Evolutionary conservation across 2,797 vertebrate species (phyloP), one percentile per base, ranked within the genome.

Genomic region (Ctenochaetus hawaiiensis): DNA sequence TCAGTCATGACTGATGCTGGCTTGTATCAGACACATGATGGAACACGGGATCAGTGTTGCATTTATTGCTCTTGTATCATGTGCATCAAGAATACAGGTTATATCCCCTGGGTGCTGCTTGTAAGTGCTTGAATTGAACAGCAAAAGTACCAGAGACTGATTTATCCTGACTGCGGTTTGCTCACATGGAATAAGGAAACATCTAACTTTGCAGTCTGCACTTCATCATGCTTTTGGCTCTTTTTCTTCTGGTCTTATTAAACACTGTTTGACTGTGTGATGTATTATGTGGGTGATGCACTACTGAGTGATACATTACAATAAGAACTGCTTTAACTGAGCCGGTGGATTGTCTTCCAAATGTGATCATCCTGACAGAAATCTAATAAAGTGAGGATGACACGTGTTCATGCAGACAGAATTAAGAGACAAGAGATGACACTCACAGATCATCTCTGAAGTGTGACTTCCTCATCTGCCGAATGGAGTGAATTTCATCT

Each of bases 1-100:
- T 75, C 57, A 30, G 17, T 73, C 80, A 79, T 72, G 80, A 81
- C 74, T 77, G 71, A 81, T 83, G 79, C 75, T 51, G 81, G 52
- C 64, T 67, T 44, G 58, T 84, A 63, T 9, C 22, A 53, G 60
- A 57, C 43, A 58, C 56, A 58, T 62, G 68, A 75, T 64, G 67
- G 59, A 74, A 54, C 60, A 67, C 6, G 5, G 56, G 47, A 59
- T 72, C 82, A 67, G 43, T 18, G 56, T 34, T 58, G 23, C 20
- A 49, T 81, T 79, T 75, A 80, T 73, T 82, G 67, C 56, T 39
- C 37, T 6, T 16, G 49, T 51, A 70, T 59, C 39, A 44, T 23
- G 54, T 67, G 68, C 56, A 59, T 62, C 14, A 52, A 52, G 39
- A 0, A 2, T 41, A 22, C 43, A 78, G 60, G 61, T 81, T 47